Evolutionary conservation across 2,888 invertebrate species (phyloP).

Genomic region (Aleiodes testaceus): DNA sequence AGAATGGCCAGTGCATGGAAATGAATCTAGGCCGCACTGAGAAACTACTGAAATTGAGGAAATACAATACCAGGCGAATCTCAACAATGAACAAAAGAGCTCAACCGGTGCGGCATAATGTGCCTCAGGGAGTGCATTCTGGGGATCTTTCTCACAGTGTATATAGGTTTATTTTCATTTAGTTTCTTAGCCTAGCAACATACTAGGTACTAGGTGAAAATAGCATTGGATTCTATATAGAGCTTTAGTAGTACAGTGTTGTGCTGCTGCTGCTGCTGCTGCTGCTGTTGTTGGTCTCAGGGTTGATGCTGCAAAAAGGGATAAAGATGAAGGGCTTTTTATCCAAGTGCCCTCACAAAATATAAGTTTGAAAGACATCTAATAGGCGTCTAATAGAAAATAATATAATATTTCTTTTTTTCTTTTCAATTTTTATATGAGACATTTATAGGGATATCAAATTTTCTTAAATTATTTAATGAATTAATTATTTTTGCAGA

Average conservation of each 20-base stretch:
- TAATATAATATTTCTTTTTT: too few relatives aligned
- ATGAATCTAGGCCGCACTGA: conserved; percentile 55
- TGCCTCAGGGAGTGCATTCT: conserved; percentile 56
- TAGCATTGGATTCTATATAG: conserved; percentile 5
- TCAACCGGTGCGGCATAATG: conserved; percentile 59
- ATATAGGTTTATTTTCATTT: conserved; percentile 34
- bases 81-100: conserved; percentile 66
- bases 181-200: conserved; percentile 11
- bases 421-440: too few relatives aligned
- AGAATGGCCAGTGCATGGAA: conserved; percentile 16
- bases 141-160: conserved; percentile 49
- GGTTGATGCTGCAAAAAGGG: too few relatives aligned
- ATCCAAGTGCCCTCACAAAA: conserved; percentile 12
- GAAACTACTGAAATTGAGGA: conserved; percentile 55
- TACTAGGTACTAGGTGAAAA: neutral
- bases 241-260: neutral
- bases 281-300: too few relatives aligned
- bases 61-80: conserved; percentile 66
- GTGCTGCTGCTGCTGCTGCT: too few relatives aligned
- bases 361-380: neutral
- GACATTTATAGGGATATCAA: too few relatives aligned
- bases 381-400: neutral
- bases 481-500: conserved; percentile 76
- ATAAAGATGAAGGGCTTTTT: too few relatives aligned
- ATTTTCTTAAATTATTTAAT: neutral